phyloP scores from a whole-genome alignment of 2,113 vertebrate species.

The Chamaea fasciata region DNA sequence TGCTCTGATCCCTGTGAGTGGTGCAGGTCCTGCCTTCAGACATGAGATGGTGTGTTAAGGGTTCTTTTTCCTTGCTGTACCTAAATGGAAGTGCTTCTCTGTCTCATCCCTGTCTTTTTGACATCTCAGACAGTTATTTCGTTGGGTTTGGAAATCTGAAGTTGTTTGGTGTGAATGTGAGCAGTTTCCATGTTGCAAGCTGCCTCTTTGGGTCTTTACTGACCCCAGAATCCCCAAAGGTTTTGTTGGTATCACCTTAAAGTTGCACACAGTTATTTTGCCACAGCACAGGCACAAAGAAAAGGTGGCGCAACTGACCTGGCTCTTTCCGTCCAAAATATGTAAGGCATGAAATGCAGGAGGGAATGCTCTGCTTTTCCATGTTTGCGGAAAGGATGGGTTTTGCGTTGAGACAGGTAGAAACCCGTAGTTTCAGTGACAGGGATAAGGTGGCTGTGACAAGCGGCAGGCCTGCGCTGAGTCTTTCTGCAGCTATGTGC shows the following conservation, averaged over 20 bases:
- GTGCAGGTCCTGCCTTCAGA: not conserved
- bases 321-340: not conserved
- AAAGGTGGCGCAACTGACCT: rapidly evolving
- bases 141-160: not conserved
- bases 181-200: not conserved
- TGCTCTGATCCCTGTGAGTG: rapidly evolving
- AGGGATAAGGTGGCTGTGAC: not conserved
- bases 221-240: not conserved
- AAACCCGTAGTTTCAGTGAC: not conserved
- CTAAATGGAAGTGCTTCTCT: not conserved
- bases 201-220: not conserved
- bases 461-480: rapidly evolving
- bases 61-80: not conserved
- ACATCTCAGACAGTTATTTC: not conserved
- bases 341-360: not conserved
- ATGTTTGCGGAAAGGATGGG: not conserved
- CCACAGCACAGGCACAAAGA: not conserved
- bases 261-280: not conserved
- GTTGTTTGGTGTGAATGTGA: not conserved
- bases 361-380: not conserved
- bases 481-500: not conserved
- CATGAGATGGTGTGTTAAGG: rapidly evolving
- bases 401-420: not conserved
- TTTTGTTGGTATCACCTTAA: not conserved
- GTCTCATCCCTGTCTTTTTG: not conserved